Evolutionary conservation across 1,140 invertebrate species (phyloP).

Genomic region (Brachionus sp.): DNA sequence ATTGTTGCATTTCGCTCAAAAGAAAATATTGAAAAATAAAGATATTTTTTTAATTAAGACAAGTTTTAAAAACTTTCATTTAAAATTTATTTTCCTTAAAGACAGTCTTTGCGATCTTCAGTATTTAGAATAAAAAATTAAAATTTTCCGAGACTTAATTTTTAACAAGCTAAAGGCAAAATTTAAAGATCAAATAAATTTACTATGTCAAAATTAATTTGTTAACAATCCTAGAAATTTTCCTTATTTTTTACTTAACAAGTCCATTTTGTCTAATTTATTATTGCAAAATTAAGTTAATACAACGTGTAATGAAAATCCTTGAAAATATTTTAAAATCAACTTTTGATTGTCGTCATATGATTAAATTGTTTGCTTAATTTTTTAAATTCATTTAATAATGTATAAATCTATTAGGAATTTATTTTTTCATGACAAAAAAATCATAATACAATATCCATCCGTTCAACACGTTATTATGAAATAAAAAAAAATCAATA

Average conservation of each 20-base stretch:
- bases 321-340: background rate
- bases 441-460: background rate
- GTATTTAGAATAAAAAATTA: no score
- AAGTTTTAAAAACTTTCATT: no score
- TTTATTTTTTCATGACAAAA: slow-evolving; percentile 20
- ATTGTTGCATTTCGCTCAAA: no score
- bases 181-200: no score
- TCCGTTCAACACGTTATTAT: background rate
- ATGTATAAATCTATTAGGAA: background rate
- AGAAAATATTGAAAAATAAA: no score
- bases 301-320: background rate
- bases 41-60: no score
- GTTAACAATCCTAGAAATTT: no score
- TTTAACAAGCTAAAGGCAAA: no score
- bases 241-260: background rate
- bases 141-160: no score
- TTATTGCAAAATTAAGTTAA: background rate
- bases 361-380: background rate
- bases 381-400: background rate
- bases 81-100: no score
- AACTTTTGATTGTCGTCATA: background rate
- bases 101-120: no score
- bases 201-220: no score
- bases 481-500: slow-evolving; percentile 32
- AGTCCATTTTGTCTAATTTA: background rate